phyloP scores from a whole-genome alignment of 2,888 invertebrate species.

The Volucella bombylans region DNA sequence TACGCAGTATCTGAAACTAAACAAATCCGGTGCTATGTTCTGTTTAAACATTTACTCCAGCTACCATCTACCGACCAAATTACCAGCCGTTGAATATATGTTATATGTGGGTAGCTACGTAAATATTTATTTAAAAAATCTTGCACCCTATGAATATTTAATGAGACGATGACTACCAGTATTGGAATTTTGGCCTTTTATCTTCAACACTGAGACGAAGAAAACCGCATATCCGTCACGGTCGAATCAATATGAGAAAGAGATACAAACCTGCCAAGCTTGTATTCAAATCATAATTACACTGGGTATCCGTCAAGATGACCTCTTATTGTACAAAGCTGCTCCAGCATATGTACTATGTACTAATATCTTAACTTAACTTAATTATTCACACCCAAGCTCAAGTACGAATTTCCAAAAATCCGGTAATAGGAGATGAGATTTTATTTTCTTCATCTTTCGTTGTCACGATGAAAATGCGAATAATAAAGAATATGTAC shows the following conservation, averaged over 20 bases:
- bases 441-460: slow-evolving; percentile 1
- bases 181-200: background rate
- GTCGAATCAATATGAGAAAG: slow-evolving; percentile 15
- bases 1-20: slow-evolving; percentile 6
- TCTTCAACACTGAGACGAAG: background rate
- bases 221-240: slow-evolving; percentile 11
- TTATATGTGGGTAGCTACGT: background rate
- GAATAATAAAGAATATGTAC: slow-evolving; percentile 12
- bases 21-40: slow-evolving; percentile 3
- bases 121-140: slow-evolving; percentile 16
- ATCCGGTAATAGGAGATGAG: slow-evolving; percentile 60
- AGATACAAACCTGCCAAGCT: slow-evolving; percentile 25
- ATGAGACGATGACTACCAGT: slow-evolving; percentile 13
- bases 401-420: slow-evolving; percentile 50
- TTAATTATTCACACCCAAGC: background rate
- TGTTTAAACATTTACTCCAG: slow-evolving; percentile 34
- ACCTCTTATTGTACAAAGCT: slow-evolving; percentile 42
- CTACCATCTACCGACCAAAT: background rate
- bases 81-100: background rate
- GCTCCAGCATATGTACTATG: slow-evolving; percentile 14
- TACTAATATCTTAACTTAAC: too few species aligned
- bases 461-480: slow-evolving; percentile 16
- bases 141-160: slow-evolving; percentile 14
- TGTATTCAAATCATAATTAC: slow-evolving; percentile 42
- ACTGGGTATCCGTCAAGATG: slow-evolving; percentile 35